A percentile compares a stretch with the other conserved stretches of the same genome.
These are phyloP conservation scores for Holcopasites calliopsidis DNA, from an alignment of 1,140 invertebrate species.

Conservation along the genomic window DNA sequence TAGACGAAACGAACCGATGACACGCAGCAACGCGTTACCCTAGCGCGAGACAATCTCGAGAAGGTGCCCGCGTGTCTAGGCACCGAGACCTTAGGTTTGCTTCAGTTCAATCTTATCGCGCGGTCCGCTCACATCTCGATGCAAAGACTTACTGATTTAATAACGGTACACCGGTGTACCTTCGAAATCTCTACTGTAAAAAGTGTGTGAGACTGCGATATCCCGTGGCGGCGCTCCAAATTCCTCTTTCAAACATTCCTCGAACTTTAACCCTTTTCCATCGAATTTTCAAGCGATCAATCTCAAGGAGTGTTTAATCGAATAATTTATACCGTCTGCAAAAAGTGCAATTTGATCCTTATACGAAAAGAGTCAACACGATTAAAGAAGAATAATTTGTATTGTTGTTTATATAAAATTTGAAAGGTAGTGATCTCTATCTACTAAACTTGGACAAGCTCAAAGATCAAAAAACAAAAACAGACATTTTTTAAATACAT, in stretches of 20 bases:
- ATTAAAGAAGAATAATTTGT: no score
- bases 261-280: background rate
- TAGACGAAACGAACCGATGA: background rate
- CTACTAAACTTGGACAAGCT: no score
- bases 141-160: slow-evolving; percentile 17
- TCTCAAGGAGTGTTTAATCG: no score
- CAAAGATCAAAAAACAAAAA: background rate
- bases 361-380: no score
- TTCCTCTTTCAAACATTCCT: background rate
- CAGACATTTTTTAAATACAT: background rate
- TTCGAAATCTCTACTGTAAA: slow-evolving; percentile 1
- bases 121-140: slow-evolving; percentile 45
- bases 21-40: slow-evolving; percentile 1
- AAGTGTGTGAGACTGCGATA: slow-evolving; percentile 22
- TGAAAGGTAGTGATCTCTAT: no score
- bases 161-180: background rate
- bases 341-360: no score
- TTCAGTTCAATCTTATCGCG: slow-evolving; percentile 54
- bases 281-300: no score
- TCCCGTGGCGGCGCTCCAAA: background rate
- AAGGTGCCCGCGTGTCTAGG: slow-evolving; percentile 22
- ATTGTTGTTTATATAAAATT: no score
- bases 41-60: slow-evolving; percentile 5
- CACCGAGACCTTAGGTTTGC: slow-evolving; percentile 9
- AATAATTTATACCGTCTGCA: no score